Evolutionary conservation across 2,797 vertebrate species (phyloP).

Genomic region (Pempheris klunzingeri): DNA sequence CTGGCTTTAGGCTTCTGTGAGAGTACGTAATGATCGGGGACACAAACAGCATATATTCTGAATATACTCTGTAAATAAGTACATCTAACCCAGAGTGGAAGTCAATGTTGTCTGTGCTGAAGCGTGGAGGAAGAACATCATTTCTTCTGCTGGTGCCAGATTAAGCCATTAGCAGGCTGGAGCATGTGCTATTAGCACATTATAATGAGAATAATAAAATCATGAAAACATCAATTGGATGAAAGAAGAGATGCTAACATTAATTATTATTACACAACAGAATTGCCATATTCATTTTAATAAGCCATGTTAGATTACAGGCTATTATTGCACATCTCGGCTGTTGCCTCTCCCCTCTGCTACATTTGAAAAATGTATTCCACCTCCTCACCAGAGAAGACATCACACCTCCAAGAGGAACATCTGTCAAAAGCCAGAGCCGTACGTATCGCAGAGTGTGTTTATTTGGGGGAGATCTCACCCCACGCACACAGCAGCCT

Average conservation of each 20-base stretch:
- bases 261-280: conserved; percentile 54
- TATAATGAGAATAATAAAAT: conserved; percentile 68
- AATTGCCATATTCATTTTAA: conserved; percentile 49
- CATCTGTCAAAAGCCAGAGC: conserved; percentile 75
- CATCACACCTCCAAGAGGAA: conserved; percentile 67
- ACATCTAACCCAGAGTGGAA: conserved; percentile 70
- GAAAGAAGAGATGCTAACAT: conserved; percentile 55
- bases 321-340: conserved; percentile 39
- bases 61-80: conserved; percentile 69
- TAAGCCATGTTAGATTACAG: conserved; percentile 49
- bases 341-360: conserved; percentile 34
- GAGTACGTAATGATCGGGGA: conserved; percentile 53
- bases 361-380: conserved; percentile 64
- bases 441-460: conserved; percentile 51
- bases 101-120: conserved; percentile 66
- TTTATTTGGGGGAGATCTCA: conserved; percentile 64
- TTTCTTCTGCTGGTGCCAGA: conserved; percentile 62
- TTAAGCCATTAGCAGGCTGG: conserved; percentile 63
- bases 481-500: conserved; percentile 63
- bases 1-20: conserved; percentile 26
- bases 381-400: conserved; percentile 71
- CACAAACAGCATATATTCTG: conserved; percentile 44
- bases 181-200: conserved; percentile 63
- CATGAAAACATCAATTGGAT: conserved; percentile 58
- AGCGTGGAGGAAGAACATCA: conserved; percentile 67